Percentiles rank a stretch among this genome's conserved stretches.
These are phyloP conservation scores for Halcyon badia DNA, from an alignment of 2,797 vertebrate species.

Conservation along the genomic window DNA sequence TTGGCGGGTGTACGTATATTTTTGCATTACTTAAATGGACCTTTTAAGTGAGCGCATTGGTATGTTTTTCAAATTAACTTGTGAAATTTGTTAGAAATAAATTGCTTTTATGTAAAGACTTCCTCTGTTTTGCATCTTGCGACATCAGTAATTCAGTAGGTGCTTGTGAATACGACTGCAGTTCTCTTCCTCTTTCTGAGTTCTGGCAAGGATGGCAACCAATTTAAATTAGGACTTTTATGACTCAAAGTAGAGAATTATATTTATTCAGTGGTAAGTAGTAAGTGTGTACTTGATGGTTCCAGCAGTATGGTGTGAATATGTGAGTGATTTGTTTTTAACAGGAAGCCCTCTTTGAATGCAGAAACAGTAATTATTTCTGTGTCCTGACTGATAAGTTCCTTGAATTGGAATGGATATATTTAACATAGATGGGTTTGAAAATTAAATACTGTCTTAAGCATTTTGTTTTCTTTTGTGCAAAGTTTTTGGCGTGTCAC, in stretches of 20 bases:
- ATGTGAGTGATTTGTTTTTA: not conserved
- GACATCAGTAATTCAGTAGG: not conserved
- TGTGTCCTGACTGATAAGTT: not conserved
- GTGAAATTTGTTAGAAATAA: not conserved
- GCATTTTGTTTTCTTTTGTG: not conserved
- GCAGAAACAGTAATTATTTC: not conserved
- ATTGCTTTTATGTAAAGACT: not conserved
- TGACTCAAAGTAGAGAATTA: not conserved
- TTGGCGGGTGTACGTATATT: not conserved
- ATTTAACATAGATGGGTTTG: not conserved
- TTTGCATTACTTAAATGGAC: not conserved
- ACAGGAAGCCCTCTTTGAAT: not conserved
- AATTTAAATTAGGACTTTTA: not conserved
- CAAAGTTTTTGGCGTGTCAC: not conserved
- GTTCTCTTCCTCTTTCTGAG: conserved; percentile 13
- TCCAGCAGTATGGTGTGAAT: not conserved
- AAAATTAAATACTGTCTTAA: not conserved
- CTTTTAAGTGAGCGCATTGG: not conserved
- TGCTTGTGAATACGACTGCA: not conserved
- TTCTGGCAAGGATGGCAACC: not conserved
- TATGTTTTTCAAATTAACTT: not conserved
- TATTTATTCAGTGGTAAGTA: not conserved
- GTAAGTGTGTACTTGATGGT: not conserved
- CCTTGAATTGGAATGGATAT: not conserved
- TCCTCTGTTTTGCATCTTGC: not conserved